Percentiles rank a stretch among this genome's conserved stretches.
phyloP scores from a whole-genome alignment of 2,113 vertebrate species.

The Pycnonotus jocosus region DNA sequence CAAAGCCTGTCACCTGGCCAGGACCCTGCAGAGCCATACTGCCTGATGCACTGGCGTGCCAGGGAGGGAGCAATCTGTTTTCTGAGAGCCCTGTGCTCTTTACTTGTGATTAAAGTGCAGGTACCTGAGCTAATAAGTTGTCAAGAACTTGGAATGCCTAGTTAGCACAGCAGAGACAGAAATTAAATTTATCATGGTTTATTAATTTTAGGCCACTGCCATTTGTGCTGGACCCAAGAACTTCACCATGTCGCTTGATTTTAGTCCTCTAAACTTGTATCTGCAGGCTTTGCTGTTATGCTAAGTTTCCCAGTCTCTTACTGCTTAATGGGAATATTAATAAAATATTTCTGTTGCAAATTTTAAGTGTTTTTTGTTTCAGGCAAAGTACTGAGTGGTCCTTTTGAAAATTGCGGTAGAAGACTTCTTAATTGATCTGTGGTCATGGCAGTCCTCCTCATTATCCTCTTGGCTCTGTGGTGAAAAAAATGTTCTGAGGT shows the following conservation, averaged over 20 bases:
- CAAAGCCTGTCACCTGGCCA: not conserved
- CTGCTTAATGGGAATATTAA: not conserved
- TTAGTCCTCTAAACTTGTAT: not conserved
- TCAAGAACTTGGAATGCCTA: not conserved
- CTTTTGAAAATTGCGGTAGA: not conserved
- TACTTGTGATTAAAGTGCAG: not conserved
- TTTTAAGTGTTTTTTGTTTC: not conserved
- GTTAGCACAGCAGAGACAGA: not conserved
- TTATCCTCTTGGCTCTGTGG: not conserved
- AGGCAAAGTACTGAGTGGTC: not conserved
- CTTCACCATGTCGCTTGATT: not conserved
- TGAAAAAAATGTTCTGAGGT: not conserved
- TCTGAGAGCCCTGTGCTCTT: not conserved
- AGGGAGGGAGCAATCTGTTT: not conserved
- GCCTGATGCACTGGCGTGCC: accelerated
- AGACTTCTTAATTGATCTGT: not conserved
- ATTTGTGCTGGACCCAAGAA: not conserved
- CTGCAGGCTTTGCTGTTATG: not conserved
- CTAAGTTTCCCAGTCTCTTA: not conserved
- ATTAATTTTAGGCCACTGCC: not conserved
- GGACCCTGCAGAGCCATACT: not conserved
- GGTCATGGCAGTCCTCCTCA: not conserved
- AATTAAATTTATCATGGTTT: not conserved
- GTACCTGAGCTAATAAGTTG: not conserved
- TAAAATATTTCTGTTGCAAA: not conserved